Percentiles rank a stretch among this genome's conserved stretches.
phyloP scores from a whole-genome alignment of 2,888 invertebrate genomes.

The Stenurella melanura region DNA sequence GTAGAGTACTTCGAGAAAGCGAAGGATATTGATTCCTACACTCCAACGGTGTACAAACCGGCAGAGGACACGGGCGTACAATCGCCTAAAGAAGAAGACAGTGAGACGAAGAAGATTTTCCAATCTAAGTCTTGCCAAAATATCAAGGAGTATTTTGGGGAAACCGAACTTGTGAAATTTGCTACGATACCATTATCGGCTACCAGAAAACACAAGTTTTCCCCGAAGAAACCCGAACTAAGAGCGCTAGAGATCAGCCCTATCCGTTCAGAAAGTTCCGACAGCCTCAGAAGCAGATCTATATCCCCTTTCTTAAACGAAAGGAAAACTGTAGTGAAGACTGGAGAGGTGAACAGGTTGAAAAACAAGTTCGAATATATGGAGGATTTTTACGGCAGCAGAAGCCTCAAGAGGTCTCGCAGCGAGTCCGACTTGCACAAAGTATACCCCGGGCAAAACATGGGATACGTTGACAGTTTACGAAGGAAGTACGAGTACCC shows the following conservation, averaged over 20 bases:
- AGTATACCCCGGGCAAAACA: conserved; percentile 74
- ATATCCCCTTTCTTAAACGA: conserved; percentile 84
- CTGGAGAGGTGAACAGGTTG: conserved; percentile 87
- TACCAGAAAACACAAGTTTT: conserved; percentile 74
- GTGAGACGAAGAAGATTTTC: conserved; percentile 42
- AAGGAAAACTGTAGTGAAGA: conserved; percentile 82
- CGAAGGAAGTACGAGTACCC: conserved; percentile 78
- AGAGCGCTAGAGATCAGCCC: conserved; percentile 71
- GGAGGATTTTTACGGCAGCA: conserved; percentile 67
- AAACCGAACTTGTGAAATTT: conserved; percentile 79
- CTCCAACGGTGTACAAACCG: conserved; percentile 72
- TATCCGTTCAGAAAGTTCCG: conserved; percentile 71
- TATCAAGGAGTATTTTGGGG: conserved; percentile 89
- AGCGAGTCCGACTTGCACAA: conserved; percentile 87
- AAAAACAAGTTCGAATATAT: conserved; percentile 85
- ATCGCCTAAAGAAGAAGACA: conserved; percentile 42
- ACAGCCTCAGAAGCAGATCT: conserved; percentile 83
- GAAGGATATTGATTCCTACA: conserved; percentile 74
- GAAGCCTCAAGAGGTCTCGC: conserved; percentile 75
- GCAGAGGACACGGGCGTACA: conserved; percentile 69
- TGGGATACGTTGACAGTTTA: conserved; percentile 78
- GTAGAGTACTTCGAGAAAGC: conserved; percentile 88
- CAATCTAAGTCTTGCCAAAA: conserved; percentile 82
- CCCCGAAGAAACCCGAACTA: conserved; percentile 69
- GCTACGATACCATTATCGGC: conserved; percentile 75